phyloP scores from a whole-genome alignment of 2,888 invertebrate species.

The Cantharis flavilabris region DNA sequence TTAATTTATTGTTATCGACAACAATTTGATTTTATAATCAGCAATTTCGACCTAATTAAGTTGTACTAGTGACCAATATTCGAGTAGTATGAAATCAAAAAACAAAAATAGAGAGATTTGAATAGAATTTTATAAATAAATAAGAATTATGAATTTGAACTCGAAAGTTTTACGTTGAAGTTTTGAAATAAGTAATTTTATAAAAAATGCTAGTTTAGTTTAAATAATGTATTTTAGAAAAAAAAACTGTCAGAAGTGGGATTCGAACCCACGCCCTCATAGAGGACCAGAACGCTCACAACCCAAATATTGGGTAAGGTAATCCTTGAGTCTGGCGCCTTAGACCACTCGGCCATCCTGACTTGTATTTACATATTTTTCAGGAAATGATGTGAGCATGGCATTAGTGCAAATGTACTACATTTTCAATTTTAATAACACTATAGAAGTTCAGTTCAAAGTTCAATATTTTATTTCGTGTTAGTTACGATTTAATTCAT shows the following conservation, averaged over 20 bases:
- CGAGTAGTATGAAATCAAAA: not conserved
- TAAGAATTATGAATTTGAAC: too few relatives aligned
- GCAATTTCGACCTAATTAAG: not conserved
- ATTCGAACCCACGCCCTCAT: constrained; percentile 58
- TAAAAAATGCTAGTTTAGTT: too few relatives aligned
- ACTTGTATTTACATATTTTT: constrained; percentile 51
- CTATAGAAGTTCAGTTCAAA: not conserved
- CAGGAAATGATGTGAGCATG: not conserved
- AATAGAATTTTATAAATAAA: too few relatives aligned
- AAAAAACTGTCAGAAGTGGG: constrained; percentile 45
- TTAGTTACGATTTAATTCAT: too few relatives aligned
- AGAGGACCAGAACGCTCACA: constrained; percentile 55
- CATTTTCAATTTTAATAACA: too few relatives aligned
- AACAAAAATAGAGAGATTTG: not conserved
- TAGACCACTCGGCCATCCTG: constrained; percentile 91
- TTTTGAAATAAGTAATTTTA: not conserved
- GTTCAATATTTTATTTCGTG: too few relatives aligned
- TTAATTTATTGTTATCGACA: not conserved
- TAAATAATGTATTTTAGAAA: constrained; percentile 4
- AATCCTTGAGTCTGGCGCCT: constrained; percentile 74
- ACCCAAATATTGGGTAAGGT: constrained; percentile 6
- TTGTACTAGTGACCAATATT: not conserved
- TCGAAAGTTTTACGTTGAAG: too few relatives aligned
- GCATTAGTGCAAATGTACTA: not conserved
- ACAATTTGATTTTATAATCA: not conserved